Evolutionary conservation across 2,797 vertebrate species (phyloP), one percentile per base, ranked within the genome.

Genomic region (Scarus forsteni): DNA sequence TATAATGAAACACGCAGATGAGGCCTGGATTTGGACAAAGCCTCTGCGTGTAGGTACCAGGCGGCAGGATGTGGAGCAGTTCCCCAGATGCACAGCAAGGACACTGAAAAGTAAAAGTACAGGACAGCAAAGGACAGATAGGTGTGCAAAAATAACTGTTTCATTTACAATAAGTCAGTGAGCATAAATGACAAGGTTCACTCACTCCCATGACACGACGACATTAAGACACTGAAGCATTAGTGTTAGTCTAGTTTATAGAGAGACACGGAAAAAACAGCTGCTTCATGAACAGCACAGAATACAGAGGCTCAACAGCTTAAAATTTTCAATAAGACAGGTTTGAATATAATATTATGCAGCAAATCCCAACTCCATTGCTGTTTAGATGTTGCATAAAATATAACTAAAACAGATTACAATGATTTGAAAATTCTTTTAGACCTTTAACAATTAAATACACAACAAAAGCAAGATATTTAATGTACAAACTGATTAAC

Each of bases 61-160:
- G 55, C 8, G 0, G 62, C 70, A 14, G 61, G 86, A 93, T 94
- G 86, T 93, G 66, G 93, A 92, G 58, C 93, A 93, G 88, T 80
- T 93, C 93, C 93, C 93, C 34, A 54, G 93, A 88, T 83, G 70
- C 88, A 87, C 70, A 75, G 76, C 85, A 91, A 92, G 92, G 92
- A 92, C 91, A 85, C 76, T 2, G 79, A 80, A 86, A 92, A 86
- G 87, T 90, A 90, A 91, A 91, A 85, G 84, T 87, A 89, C 73
- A 56, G 90, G 86, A 92, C 83, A 89, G 85, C 74, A 84, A 74
- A 81, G 81, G 88, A 89, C 87, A 89, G 88, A 89, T 92, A 55
- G 83, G 63, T 83, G 81, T 79, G 66, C 82, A 88, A 87, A 93
- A 92, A 92, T 91, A 93, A 82, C 82, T 76, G 60, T 56, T 54